Conservation (phyloP, 2,888 invertebrate species). For the Ethmia dodecea region DNA sequence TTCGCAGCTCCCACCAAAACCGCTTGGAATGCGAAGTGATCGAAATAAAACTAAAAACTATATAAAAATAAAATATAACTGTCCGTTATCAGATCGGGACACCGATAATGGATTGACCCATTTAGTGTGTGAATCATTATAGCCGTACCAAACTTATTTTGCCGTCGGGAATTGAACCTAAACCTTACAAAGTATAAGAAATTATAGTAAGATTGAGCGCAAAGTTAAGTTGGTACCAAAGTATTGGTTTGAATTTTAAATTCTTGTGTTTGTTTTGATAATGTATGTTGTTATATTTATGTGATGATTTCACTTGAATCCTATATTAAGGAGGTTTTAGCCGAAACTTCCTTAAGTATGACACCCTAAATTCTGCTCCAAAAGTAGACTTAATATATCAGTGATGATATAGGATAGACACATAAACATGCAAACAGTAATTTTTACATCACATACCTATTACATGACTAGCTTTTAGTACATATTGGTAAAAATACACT, state of each 20-base stretch:
- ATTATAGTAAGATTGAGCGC: neutral
- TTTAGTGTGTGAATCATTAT: constrained; percentile 62
- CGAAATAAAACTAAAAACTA: constrained; percentile 44
- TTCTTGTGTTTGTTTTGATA: constrained; percentile 14
- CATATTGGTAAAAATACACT: no score
- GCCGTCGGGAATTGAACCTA: constrained; percentile 12
- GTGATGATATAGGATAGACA: no score
- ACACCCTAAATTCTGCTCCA: no score
- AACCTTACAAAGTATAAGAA: neutral
- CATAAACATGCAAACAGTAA: no score
- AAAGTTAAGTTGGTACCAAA: constrained; percentile 8
- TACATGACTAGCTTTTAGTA: no score
- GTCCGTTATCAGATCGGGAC: constrained; percentile 66
- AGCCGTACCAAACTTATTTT: constrained; percentile 27
- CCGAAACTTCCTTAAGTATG: no score
- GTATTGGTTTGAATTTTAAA: constrained; percentile 8
- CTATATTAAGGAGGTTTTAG: no score
- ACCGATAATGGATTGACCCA: constrained; percentile 71
- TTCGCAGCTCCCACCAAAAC: constrained; percentile 11
- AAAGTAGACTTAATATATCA: no score
- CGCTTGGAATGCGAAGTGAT: constrained; percentile 52
- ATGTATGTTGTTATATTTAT: no score
- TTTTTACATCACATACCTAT: no score
- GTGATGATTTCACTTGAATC: no score
- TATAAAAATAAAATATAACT: constrained; percentile 48